Base-by-base conservation (phyloP, 2,113 vertebrate genomes). In the Perognathus longimembris region DNA sequence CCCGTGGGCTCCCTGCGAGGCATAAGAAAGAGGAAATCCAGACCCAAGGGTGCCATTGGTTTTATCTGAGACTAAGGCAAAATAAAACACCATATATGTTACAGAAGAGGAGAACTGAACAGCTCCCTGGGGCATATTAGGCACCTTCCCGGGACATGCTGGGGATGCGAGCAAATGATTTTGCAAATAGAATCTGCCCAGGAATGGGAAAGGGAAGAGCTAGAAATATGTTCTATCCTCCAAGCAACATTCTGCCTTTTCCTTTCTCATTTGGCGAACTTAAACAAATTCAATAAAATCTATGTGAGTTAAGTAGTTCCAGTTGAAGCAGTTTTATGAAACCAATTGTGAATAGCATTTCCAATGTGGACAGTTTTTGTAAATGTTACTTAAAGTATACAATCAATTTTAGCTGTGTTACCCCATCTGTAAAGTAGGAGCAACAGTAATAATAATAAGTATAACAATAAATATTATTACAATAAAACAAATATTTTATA, bases 31-130 rank as follows among this genome's bases (percentile, higher is more conserved):
- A 45, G 20, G 50, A 88, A 88, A 81, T 76, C 11, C 34, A 91
- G 50, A 30, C 75, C 45, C 63, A 32, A 40, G 79, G 54, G 69
- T 85, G 79, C 54, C 42, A 80, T 91, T 88, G 38, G 28, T 30
- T 93, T 91, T 88, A 80, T 81, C 66, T 89, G 75, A 85, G 30
- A 80, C 36, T 42, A 66, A 75, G 79, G 40, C 85, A 88, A 80
- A 85, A 66, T 76, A 66, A 81, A 81, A 57, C 28, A 76, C 38
- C 22, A n/a, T 20, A 50, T 38, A 30, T 50, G 17, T 76, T 63
- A 64, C 79, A 24, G 54, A 91, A 91, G 45, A 89, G 3, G 59
- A 70, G 42, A 81, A 71, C 26, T 2, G 32, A 89, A 66, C 14
- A 57, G 54, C 36, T 76, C 75, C 40, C 28, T 7, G 45, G 84